Conservation (phyloP, 2,888 invertebrate species). For the Strigamia crassipes region DNA sequence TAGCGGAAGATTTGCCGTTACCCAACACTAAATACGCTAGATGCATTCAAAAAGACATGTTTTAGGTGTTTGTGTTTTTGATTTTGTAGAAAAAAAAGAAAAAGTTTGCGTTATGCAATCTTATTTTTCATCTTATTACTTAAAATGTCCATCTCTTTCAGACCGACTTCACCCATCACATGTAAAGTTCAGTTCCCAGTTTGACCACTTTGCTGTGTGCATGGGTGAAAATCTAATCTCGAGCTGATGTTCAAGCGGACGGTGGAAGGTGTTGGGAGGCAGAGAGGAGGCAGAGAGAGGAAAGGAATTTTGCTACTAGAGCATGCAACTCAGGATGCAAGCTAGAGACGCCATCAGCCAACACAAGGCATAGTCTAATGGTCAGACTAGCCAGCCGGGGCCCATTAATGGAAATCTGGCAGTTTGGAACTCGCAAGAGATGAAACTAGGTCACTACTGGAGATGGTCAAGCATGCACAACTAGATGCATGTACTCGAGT, state of each 20-base stretch:
- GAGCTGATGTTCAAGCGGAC: slow-evolving; percentile 15
- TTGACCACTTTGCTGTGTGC: slow-evolving; percentile 35
- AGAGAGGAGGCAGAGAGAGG: not conserved
- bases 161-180: slow-evolving; percentile 33
- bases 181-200: slow-evolving; percentile 20
- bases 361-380: slow-evolving; percentile 33
- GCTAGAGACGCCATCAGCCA: slow-evolving; percentile 32
- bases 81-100: not conserved
- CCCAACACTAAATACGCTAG: no score
- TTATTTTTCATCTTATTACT: slow-evolving; percentile 17
- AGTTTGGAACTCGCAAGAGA: slow-evolving; percentile 1
- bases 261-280: not conserved
- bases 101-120: not conserved
- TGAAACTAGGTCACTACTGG: slow-evolving; percentile 14
- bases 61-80: no score
- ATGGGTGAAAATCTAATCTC: slow-evolving; percentile 39
- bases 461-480: slow-evolving; percentile 35
- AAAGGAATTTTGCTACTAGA: slow-evolving; percentile 37
- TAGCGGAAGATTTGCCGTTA: no score
- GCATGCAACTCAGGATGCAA: slow-evolving; percentile 38
- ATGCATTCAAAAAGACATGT: no score
- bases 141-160: slow-evolving; percentile 40
- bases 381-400: slow-evolving; percentile 40
- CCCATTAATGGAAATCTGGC: slow-evolving; percentile 40
- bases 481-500: slow-evolving; percentile 1